Percentiles rank a stretch among this genome's conserved stretches.
Conservation (phyloP, 2,888 invertebrate genomes). For the Pilophorus perplexus region DNA sequence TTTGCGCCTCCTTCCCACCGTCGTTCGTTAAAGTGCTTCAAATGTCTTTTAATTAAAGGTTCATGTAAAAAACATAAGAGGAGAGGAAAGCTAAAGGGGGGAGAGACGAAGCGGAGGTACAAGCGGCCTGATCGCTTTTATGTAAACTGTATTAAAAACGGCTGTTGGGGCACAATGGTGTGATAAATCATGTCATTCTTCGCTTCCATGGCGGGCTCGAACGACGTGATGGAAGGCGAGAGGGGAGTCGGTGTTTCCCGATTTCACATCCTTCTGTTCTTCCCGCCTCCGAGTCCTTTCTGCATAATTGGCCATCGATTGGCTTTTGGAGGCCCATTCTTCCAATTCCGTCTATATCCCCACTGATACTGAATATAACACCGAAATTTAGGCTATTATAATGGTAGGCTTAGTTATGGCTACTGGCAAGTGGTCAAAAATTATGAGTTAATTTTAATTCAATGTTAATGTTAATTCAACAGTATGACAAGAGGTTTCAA, state of each 20-base stretch:
- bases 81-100: conserved; percentile 7
- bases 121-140: conserved; percentile 30
- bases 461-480: too few relatives aligned
- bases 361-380: too few relatives aligned
- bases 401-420: too few relatives aligned
- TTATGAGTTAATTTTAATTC: too few relatives aligned
- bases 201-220: conserved; percentile 13
- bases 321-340: too few relatives aligned
- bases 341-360: too few relatives aligned
- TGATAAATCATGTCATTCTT: conserved; percentile 33
- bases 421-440: too few relatives aligned
- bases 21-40: conserved; percentile 43
- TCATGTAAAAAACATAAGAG: conserved; percentile 41
- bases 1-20: conserved; percentile 10
- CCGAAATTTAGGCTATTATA: too few relatives aligned
- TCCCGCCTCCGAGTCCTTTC: neutral
- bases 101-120: neutral
- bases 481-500: too few relatives aligned
- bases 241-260: neutral
- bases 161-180: conserved; percentile 25
- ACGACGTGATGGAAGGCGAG: neutral
- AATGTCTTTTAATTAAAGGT: conserved; percentile 44
- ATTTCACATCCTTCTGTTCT: neutral
- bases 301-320: neutral
- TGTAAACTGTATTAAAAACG: conserved; percentile 41